These are phyloP conservation scores for Chromobotia macracanthus DNA, from an alignment of 2,797 vertebrate genomes.

Conservation along the genomic window DNA sequence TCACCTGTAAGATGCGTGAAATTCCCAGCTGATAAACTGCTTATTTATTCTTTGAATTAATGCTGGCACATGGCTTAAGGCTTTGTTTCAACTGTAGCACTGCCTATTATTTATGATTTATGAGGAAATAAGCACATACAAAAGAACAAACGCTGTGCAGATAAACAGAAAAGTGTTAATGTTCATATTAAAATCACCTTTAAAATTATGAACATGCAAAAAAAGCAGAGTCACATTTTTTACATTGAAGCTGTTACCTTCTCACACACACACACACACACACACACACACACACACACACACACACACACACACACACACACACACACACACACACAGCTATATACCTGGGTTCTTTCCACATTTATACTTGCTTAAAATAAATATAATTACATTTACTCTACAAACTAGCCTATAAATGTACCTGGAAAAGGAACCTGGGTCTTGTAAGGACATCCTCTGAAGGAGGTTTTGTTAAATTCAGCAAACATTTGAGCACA, in stretches of 20 bases:
- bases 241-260: too few relatives aligned
- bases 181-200: background rate
- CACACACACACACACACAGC: background rate
- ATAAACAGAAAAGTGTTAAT: background rate
- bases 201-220: conserved; percentile 15
- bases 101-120: background rate
- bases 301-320: too few relatives aligned
- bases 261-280: too few relatives aligned
- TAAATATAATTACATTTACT: background rate
- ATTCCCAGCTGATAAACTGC: conserved; percentile 31
- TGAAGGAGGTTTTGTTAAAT: conserved; percentile 1
- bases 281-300: background rate
- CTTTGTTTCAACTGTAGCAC: background rate
- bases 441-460: background rate
- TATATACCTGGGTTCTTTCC: background rate
- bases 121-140: background rate
- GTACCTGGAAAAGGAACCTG: background rate
- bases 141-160: background rate
- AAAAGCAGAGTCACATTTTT: background rate
- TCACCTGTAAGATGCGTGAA: conserved; percentile 11
- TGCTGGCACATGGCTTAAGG: background rate
- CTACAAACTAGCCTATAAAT: background rate
- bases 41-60: conserved; percentile 33
- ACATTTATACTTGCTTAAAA: background rate
- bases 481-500: background rate